Base-by-base conservation (phyloP, 2,888 invertebrate genomes). In the Stenodema calcarata region DNA sequence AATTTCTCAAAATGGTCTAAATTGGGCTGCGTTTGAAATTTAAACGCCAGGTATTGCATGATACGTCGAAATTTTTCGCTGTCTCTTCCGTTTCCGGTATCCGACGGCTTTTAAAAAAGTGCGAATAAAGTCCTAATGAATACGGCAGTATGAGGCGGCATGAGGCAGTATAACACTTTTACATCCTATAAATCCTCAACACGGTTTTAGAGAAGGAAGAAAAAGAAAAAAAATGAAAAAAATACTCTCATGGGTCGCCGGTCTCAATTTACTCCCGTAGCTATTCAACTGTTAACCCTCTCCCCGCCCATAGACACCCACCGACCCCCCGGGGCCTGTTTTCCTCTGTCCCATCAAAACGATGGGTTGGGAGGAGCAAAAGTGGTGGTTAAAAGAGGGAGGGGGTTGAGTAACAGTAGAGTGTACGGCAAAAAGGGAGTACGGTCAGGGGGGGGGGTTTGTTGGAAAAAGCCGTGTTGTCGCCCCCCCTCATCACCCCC, bases 81-180 rank as follows among this genome's bases (percentile, higher is more conserved):
- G n/a, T 2, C 35, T 44, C 78, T 44, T 78, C 44, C 44, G 23
- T 78, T 78, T 44, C 44, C 78, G 18, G 23, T 11, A 23, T 44
- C 12, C 28, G 35, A 44, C 41, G 44, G 78, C 44, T 35, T 42
- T 44, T 23, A 78, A 78, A 78, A 78, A 44, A 44, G 78, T 78
- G 78, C n/a, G n/a, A n/a, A 78, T 44, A 44, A 78, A 78, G 44
- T 78, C 78, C 78, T 78, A 78, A 78, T 78, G 78, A 78, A 78
- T 78, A 78, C 41, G 78, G 78, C 78, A 35, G n/a, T n/a, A n/a
- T n/a, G n/a, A n/a, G n/a, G n/a, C n/a, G n/a, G n/a, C n/a, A n/a
- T n/a, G n/a, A n/a, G n/a, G n/a, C n/a, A n/a, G 78, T 78, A 78
- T 78, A 78, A 78, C 78, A 78, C 78, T 78, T 78, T 44, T 78